Evolutionary conservation across 2,888 invertebrate species (phyloP), one percentile per base, ranked within the genome.

Genomic region (Euzophera pinguis): DNA sequence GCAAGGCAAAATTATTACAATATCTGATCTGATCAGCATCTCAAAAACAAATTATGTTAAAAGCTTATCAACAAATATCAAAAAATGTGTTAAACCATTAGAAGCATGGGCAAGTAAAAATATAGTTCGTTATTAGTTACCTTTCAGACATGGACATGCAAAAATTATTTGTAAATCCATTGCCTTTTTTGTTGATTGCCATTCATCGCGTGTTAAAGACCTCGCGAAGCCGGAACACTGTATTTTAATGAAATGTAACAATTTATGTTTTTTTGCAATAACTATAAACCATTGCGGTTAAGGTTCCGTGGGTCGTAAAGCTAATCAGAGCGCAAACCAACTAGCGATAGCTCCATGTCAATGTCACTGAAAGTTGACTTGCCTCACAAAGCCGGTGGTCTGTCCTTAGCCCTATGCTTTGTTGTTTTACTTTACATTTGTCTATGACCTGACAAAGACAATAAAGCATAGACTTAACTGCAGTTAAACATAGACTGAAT

Each of bases 291-390:
- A 43, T 50, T 64, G 69, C 71, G 72, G 74, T 72, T 73, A 69
- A 69, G 67, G 70, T 60, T 60, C 55, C 54, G 53, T 54, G 53
- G 54, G 60, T 53, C 63, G 67, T 69, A 65, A 71, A 67, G 73
- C 69, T 71, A 82, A 84, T 83, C 75, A 81, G 81, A 77, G 77
- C 82, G 82, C 76, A 77, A 78, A 76, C 66, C 60, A 58, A 8
- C 32, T 2, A 1, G 32, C 54, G 53, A 50, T 53, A 60, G 61
- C 66, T 64, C 65, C 62, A 66, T 74, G 73, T 76, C 83, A 84
- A 83, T 84, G 84, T 80, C 82, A 76, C 73, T 72, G 73, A 78
- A 76, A 76, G 76, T 78, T 73, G 65, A 68, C 64, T 64, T 60
- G 47, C 27, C 16, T 37, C 49, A 43, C 42, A 22, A 17, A 37